Conservation (phyloP, 2,888 invertebrate genomes). For the Chesias legatella region DNA sequence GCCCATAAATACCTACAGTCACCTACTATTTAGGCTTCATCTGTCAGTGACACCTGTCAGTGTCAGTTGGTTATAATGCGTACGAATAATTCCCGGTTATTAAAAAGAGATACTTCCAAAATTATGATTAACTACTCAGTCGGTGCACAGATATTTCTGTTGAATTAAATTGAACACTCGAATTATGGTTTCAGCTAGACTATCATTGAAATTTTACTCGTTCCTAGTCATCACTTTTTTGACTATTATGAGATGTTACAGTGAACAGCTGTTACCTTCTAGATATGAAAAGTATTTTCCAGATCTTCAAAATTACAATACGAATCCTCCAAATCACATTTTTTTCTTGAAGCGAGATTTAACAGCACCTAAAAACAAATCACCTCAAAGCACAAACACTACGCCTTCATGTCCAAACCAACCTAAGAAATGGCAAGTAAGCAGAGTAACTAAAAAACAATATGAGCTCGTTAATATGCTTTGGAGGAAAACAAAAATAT, state of each 20-base stretch:
- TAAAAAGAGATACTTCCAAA: no score
- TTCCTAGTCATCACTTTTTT: not conserved
- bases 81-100: no score
- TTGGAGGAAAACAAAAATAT: conserved; percentile 55
- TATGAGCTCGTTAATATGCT: conserved; percentile 60
- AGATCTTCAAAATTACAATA: conserved; percentile 4
- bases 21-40: no score
- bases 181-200: conserved; percentile 1
- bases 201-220: not conserved
- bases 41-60: no score
- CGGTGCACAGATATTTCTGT: no score
- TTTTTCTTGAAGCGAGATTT: not conserved
- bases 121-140: no score
- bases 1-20: no score
- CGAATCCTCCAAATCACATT: not conserved
- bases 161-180: not conserved
- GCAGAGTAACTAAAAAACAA: conserved; percentile 50
- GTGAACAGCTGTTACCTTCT: not conserved
- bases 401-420: not conserved
- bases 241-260: conserved; percentile 4
- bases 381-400: not conserved
- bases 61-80: no score
- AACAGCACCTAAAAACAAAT: not conserved
- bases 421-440: conserved; percentile 46
- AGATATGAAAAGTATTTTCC: not conserved